These are phyloP conservation scores for Acleris sparsana DNA, from an alignment of 2,888 invertebrate species.

Conservation along the genomic window DNA sequence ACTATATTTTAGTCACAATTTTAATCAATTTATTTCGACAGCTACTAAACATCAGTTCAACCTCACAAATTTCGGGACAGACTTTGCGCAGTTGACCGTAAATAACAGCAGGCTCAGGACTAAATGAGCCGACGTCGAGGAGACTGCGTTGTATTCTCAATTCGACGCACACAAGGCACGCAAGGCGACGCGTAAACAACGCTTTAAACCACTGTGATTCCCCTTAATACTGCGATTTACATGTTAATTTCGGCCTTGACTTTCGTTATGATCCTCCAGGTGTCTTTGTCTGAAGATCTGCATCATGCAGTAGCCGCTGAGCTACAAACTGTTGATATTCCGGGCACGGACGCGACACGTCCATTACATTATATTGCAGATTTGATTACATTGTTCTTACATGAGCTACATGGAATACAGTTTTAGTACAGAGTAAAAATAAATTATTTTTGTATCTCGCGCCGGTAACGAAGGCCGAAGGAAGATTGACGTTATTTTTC, in stretches of 20 bases:
- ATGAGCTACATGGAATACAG: background rate
- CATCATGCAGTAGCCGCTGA: conserved; percentile 6
- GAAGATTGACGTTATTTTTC: no score
- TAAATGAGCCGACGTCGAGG: conserved; percentile 5
- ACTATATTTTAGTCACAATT: no score
- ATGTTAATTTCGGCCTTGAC: conserved; percentile 30
- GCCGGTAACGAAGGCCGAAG: no score
- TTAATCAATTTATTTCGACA: no score
- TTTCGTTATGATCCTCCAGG: conserved; percentile 33
- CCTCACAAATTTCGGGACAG: no score
- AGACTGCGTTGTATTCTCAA: conserved; percentile 11
- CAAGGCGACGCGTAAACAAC: conserved; percentile 23
- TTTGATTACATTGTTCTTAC: conserved; percentile 26
- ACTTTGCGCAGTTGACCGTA: conserved; percentile 5
- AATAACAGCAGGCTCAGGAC: conserved; percentile 15
- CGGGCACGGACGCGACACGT: conserved; percentile 20
- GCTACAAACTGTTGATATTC: conserved; percentile 25
- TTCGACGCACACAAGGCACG: conserved; percentile 21
- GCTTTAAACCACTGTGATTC: conserved; percentile 33
- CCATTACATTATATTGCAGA: conserved; percentile 13
- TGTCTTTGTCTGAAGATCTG: conserved; percentile 24
- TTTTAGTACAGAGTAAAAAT: background rate
- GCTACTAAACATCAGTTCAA: no score
- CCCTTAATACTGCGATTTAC: conserved; percentile 28
- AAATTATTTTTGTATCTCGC: no score